Percentiles rank a stretch among this genome's conserved stretches.
phyloP scores from a whole-genome alignment of 1,140 invertebrate species.

The Himalopsyche phryganea region DNA sequence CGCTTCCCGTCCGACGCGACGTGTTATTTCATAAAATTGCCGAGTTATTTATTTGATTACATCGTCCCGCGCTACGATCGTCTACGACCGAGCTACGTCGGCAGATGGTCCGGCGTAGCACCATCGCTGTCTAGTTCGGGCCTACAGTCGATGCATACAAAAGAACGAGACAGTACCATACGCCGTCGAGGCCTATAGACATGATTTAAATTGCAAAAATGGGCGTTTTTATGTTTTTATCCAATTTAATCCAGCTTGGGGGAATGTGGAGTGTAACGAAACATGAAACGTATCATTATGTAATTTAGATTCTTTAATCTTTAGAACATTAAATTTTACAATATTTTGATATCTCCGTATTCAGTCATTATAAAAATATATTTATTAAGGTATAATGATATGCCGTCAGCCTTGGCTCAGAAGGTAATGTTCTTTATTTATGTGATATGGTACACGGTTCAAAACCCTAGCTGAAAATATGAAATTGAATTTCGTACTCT shows the following conservation, averaged over 20 bases:
- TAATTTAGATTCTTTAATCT: no score
- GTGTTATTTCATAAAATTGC: slow-evolving; percentile 36
- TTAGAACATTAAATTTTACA: no score
- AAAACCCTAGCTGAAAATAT: no score
- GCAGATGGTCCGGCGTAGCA: slow-evolving; percentile 11
- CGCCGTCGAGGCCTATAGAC: slow-evolving; percentile 22
- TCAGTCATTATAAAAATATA: no score
- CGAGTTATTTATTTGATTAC: slow-evolving; percentile 36
- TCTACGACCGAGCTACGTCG: slow-evolving; percentile 12
- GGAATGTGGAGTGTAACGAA: not conserved
- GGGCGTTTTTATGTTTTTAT: slow-evolving; percentile 46
- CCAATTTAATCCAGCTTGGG: slow-evolving; percentile 38
- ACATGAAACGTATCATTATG: no score
- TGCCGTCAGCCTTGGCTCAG: no score
- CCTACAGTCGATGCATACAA: not conserved
- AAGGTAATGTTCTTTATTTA: no score
- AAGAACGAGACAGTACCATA: slow-evolving; percentile 2
- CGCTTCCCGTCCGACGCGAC: slow-evolving; percentile 2
- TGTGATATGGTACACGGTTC: no score
- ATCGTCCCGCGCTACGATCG: slow-evolving; percentile 25
- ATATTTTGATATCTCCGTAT: no score
- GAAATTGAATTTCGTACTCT: no score
- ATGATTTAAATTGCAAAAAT: slow-evolving; percentile 47
- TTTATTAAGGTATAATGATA: no score
- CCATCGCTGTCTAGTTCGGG: slow-evolving; percentile 12